phyloP scores from a whole-genome alignment of 35 echinoderm and acorn worm species.

The Apostichopus californicus region DNA sequence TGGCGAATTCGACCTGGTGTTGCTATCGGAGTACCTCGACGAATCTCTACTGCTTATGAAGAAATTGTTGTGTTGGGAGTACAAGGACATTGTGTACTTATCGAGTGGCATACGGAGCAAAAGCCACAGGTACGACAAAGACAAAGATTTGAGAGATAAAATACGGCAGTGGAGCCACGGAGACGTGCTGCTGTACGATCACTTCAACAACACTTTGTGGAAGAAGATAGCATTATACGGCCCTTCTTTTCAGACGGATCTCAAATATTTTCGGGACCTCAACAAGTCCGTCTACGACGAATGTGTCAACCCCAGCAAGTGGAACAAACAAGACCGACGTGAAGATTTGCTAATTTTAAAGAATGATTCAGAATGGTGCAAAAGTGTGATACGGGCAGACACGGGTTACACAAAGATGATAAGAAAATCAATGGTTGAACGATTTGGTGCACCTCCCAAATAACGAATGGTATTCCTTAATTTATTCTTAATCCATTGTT shows the following conservation, averaged over 20 bases:
- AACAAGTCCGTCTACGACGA: neutral
- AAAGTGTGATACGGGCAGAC: neutral
- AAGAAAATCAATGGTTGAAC: neutral
- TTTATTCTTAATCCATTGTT: no score
- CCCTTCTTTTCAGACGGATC: neutral
- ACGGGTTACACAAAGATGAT: neutral
- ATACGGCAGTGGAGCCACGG: constrained; percentile 79
- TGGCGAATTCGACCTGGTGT: constrained; percentile 71
- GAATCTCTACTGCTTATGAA: constrained; percentile 71
- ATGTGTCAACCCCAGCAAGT: neutral
- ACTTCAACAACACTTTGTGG: constrained; percentile 92
- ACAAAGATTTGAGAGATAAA: neutral
- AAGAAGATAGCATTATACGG: constrained; percentile 70
- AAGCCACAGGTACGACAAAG: neutral
- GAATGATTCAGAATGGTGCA: neutral
- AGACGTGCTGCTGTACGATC: constrained; percentile 78
- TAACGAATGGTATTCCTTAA: no score
- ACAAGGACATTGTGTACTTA: constrained; percentile 69
- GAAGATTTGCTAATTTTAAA: neutral
- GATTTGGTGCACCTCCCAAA: neutral
- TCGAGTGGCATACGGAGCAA: constrained; percentile 8
- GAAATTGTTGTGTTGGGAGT: constrained; percentile 70
- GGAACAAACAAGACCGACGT: neutral
- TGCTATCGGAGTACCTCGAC: constrained; percentile 77
- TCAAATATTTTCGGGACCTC: constrained; percentile 5